These are phyloP conservation scores for Orthonychiurus folsomi DNA, from an alignment of 2,888 invertebrate genomes.

Conservation along the genomic window DNA sequence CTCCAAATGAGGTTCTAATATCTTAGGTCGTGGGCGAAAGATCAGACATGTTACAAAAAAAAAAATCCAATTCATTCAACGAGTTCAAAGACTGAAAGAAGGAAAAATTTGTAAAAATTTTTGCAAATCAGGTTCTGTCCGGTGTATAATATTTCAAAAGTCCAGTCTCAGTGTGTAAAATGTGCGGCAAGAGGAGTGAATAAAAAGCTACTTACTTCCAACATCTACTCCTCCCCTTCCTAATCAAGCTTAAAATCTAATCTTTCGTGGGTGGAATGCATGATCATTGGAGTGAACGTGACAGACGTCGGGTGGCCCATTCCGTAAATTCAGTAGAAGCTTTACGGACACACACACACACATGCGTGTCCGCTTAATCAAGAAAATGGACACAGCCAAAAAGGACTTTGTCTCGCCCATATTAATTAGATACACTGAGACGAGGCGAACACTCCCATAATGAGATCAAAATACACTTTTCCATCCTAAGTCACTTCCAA, in stretches of 20 bases:
- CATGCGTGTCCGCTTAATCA: slow-evolving; percentile 12
- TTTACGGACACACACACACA: neutral
- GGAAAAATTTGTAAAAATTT: no score
- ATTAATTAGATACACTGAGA: slow-evolving; percentile 32
- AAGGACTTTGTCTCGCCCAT: slow-evolving; percentile 19
- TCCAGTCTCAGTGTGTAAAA: neutral
- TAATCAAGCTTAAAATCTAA: neutral
- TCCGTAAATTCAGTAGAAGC: neutral
- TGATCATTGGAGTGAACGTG: neutral
- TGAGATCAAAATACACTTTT: slow-evolving; percentile 36
- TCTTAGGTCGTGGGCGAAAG: neutral
- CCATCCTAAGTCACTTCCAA: neutral
- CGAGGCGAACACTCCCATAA: slow-evolving; percentile 26
- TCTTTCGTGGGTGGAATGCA: neutral
- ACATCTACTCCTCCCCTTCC: neutral
- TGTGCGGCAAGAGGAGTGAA: no score
- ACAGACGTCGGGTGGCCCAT: neutral
- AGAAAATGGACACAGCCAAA: slow-evolving; percentile 18
- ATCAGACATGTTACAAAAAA: no score
- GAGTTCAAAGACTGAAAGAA: no score
- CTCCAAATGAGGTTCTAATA: neutral
- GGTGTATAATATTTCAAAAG: no score
- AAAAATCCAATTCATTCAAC: no score
- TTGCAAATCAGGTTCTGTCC: no score
- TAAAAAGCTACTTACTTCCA: no score